Evolutionary conservation across 2,888 invertebrate species (phyloP).

Genomic region (Brenthis hecate): DNA sequence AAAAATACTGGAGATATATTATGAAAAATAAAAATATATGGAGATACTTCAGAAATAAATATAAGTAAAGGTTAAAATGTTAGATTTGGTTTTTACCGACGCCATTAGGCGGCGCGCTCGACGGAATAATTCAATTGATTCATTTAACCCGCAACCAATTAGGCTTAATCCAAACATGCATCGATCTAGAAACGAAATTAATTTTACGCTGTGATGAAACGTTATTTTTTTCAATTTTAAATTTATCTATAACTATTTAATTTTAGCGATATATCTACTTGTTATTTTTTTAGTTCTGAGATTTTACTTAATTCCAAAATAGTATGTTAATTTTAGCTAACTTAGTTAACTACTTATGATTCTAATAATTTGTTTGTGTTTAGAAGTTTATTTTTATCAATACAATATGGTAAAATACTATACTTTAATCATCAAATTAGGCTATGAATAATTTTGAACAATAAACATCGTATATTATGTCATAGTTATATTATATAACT

Average conservation of each 20-base stretch:
- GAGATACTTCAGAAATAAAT: background rate
- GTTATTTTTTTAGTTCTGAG: background rate
- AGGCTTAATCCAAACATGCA: constrained; percentile 52
- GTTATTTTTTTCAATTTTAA: constrained; percentile 2
- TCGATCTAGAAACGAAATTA: constrained; percentile 37
- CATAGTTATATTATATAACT: too few relatives aligned
- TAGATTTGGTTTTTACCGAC: constrained; percentile 40
- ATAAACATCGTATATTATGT: too few relatives aligned
- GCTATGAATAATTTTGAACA: too few relatives aligned
- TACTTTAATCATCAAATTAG: too few relatives aligned
- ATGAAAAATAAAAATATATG: background rate
- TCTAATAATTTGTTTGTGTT: too few relatives aligned
- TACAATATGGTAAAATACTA: too few relatives aligned
- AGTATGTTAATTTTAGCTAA: too few relatives aligned
- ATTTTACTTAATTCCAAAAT: too few relatives aligned
- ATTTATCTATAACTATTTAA: background rate
- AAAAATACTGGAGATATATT: too few relatives aligned
- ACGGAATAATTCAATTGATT: constrained; percentile 76
- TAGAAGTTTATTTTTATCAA: too few relatives aligned
- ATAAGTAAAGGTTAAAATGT: constrained; percentile 7
- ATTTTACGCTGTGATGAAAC: constrained; percentile 32
- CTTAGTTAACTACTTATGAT: too few relatives aligned
- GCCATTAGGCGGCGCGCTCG: constrained; percentile 61
- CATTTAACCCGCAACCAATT: constrained; percentile 69
- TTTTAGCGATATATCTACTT: background rate